phyloP scores from a whole-genome alignment of 1,140 invertebrate genomes.

The Trachymyrmex cornetzi region DNA sequence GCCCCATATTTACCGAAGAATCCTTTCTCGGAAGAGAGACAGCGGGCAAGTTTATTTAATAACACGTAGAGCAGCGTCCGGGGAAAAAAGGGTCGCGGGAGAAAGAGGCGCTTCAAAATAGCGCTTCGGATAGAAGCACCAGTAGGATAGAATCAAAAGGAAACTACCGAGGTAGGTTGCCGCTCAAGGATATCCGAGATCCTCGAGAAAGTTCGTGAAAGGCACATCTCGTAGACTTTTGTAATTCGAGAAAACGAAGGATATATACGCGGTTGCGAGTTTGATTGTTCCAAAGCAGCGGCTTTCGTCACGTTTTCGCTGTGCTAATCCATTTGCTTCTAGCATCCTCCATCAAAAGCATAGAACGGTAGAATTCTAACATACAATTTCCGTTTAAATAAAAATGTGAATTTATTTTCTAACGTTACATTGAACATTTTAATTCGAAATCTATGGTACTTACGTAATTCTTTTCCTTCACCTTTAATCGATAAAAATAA shows the following conservation, averaged over 20 bases:
- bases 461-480: neutral
- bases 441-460: neutral
- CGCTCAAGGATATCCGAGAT: slow-evolving; percentile 55
- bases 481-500: neutral
- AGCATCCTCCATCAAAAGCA: neutral
- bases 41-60: slow-evolving; percentile 57
- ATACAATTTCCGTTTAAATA: neutral
- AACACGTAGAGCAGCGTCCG: slow-evolving; percentile 16
- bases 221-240: slow-evolving; percentile 55
- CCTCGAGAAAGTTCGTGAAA: slow-evolving; percentile 68
- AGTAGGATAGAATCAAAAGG: slow-evolving; percentile 20
- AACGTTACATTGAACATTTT: neutral
- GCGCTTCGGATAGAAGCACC: slow-evolving; percentile 2
- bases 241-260: slow-evolving; percentile 48
- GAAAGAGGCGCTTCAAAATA: slow-evolving; percentile 43
- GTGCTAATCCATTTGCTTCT: slow-evolving; percentile 26
- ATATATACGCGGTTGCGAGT: slow-evolving; percentile 15
- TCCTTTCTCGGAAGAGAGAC: slow-evolving; percentile 35
- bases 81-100: neutral
- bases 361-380: neutral
- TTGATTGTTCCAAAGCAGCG: slow-evolving; percentile 31
- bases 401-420: neutral
- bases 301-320: slow-evolving; percentile 39
- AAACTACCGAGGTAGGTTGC: slow-evolving; percentile 40
- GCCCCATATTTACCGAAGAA: slow-evolving; percentile 26